Conservation (phyloP, 23 tunicate species). For the Ascidia mentula region DNA sequence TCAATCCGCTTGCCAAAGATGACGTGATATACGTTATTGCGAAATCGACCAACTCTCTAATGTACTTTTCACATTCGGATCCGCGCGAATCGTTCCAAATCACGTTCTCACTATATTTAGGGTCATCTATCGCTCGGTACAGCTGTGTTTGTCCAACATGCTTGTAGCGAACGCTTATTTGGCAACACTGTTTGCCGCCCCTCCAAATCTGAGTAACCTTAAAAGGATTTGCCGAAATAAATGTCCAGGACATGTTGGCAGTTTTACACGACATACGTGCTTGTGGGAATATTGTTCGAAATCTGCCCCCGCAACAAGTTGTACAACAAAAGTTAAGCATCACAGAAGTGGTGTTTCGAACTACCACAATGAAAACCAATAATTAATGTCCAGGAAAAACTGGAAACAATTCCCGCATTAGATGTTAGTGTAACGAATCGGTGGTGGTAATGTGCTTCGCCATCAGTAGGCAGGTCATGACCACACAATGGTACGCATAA, state of each 20-base stretch:
- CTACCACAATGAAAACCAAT: no score
- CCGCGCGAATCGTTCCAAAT: slow-evolving; percentile 5
- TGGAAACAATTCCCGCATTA: no score
- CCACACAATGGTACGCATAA: background rate
- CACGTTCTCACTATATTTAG: slow-evolving; percentile 26
- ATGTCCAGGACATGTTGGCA: slow-evolving; percentile 7
- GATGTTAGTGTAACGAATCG: no score
- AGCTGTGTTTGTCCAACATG: slow-evolving; percentile 36
- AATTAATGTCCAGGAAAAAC: no score
- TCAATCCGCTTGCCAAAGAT: slow-evolving; percentile 5
- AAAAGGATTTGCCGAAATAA: slow-evolving; percentile 31
- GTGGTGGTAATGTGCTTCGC: background rate
- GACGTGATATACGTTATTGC: slow-evolving; percentile 11
- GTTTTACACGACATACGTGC: slow-evolving; percentile 12
- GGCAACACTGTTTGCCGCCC: slow-evolving; percentile 25
- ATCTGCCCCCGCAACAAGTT: no score
- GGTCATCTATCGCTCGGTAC: slow-evolving; percentile 13
- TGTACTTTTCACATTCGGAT: slow-evolving; percentile 15
- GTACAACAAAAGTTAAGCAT: no score
- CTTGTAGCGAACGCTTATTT: slow-evolving; percentile 25
- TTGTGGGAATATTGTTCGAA: no score
- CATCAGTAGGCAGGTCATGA: background rate
- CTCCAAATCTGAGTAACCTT: slow-evolving; percentile 21
- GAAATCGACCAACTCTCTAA: background rate
- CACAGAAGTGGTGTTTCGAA: no score